Evolutionary conservation across 2,113 vertebrate genomes (phyloP), one percentile per base, ranked within the genome.

Genomic region (Phylloscopus trochilus): DNA sequence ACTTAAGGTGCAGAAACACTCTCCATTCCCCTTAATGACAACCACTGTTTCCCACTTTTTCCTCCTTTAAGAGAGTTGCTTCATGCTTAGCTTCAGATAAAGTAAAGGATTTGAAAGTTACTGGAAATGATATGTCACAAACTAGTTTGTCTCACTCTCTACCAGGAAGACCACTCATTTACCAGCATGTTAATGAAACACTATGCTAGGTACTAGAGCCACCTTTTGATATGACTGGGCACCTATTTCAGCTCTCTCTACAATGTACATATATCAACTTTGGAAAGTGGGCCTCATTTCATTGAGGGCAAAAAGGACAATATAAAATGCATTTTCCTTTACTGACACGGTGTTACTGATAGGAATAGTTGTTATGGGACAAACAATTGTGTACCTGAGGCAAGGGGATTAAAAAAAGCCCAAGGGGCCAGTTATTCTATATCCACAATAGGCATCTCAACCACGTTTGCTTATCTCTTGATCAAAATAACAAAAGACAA

Each of bases 401-500:
- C n/a, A 92, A 82, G 16, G 28, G 43, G 7, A 85, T 15, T 26
- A 52, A 70, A 81, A 80, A 53, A 44, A 6, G 0, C 5, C 21
- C 44, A 80, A 0, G 11, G n/a, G 41, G 11, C 83, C 37, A 47
- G 24, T 67, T 75, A 64, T 33, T 74, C n/a, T 41, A 49, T 6
- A 66, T 10, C 31, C 7, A 62, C 43, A 69, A 49, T 0, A 60
- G 16, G 30, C 24, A 81, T 41, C 66, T 90, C 68, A 90, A 81
- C 20, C 51, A n/a, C 33, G 85, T 60, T 41, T 19, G 41, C 55
- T 82, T 52, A 49, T 31, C 59, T 84, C 72, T 74, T 92, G 55
- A 62, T 59, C 16, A 68, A 96, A 95, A 72, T 87, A 86, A 96
- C 37, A 83, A 41, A 89, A 94, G 91, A 96, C 94, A 96, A 93